Base-by-base conservation (phyloP, 2,797 vertebrate species). In the Phyllotis vaccarum region DNA sequence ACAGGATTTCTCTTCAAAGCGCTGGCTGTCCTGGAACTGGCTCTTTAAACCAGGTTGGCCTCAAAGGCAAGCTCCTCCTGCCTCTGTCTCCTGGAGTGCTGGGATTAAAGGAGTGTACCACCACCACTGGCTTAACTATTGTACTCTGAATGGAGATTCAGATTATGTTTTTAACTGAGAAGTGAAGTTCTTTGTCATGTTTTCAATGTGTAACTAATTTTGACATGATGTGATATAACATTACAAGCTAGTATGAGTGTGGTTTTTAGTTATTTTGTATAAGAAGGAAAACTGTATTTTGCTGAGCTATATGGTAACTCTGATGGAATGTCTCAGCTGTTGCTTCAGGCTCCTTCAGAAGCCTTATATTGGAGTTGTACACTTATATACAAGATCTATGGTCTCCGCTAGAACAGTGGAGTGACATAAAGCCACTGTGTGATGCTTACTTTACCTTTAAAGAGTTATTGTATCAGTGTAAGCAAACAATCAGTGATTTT, bases 381-480 rank as follows among this genome's bases (percentile, higher is more conserved):
- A 5, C 29, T 19, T n/a, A 75, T n/a, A 60, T 22, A 37, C 3
- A 62, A 83, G 1, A 74, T 27, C 83, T 49, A 49, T 49, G 75
- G 60, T 85, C 92, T 68, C 82, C 72, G 78, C 66, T 86, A 60
- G 34, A 74, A 22, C n/a, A 0, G 5, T 40, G 49, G 17, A 89
- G 2, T 80, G 66, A 60, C 2, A 31, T 37, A 82, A 70, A 94
- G 56, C 40, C 93, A 56, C 24, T 95, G 43, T 93, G 4, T 40
- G 43, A 89, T 34, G 11, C 21, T 54, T 62, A 95, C 60, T 31
- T 37, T 72, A 89, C 76, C 95, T 96, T 89, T 89, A 93, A 80
- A 89, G 96, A 46, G 96, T 88, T 96, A 21, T 72, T 96, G 89
- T 64, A n/a, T 64, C 90, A 31, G 24, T 82, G 0, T 95, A 72